These are phyloP conservation scores for Apogon hyalosoma DNA, from an alignment of 2,797 vertebrate species.

Conservation along the genomic window DNA sequence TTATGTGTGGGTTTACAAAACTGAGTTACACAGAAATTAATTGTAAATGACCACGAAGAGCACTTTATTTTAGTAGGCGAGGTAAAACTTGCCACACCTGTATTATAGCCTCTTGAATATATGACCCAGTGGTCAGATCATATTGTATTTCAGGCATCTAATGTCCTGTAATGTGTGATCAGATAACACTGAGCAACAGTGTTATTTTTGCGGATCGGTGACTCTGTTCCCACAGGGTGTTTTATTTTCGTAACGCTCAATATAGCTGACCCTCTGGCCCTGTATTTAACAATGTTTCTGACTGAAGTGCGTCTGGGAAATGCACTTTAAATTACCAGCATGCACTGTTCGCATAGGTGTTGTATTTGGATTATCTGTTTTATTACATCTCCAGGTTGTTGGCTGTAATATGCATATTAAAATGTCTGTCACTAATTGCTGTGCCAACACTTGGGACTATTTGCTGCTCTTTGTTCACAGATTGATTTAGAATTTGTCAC, in stretches of 20 bases:
- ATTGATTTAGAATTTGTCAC: constrained; percentile 70
- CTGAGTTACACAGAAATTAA: not conserved
- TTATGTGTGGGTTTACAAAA: not conserved
- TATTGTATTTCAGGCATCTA: not conserved
- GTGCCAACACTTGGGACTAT: constrained; percentile 54
- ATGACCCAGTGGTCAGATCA: not conserved
- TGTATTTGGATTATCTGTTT: not conserved
- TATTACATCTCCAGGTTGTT: not conserved
- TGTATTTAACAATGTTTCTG: not conserved
- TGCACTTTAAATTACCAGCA: not conserved
- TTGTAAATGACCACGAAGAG: not conserved
- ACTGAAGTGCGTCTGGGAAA: not conserved
- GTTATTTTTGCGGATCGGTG: not conserved
- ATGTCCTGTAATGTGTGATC: constrained; percentile 4
- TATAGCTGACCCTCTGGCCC: not conserved
- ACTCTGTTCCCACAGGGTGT: not conserved
- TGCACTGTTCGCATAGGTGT: not conserved
- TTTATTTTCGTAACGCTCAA: not conserved
- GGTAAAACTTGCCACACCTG: not conserved
- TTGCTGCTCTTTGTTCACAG: constrained; percentile 63
- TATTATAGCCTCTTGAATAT: not conserved
- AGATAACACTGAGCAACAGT: not conserved
- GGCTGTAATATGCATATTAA: constrained; percentile 49
- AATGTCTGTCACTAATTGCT: constrained; percentile 36
- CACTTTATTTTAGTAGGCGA: not conserved